Evolutionary conservation across 2,888 invertebrate species (phyloP).

Genomic region (Rugalucina vietnamica): DNA sequence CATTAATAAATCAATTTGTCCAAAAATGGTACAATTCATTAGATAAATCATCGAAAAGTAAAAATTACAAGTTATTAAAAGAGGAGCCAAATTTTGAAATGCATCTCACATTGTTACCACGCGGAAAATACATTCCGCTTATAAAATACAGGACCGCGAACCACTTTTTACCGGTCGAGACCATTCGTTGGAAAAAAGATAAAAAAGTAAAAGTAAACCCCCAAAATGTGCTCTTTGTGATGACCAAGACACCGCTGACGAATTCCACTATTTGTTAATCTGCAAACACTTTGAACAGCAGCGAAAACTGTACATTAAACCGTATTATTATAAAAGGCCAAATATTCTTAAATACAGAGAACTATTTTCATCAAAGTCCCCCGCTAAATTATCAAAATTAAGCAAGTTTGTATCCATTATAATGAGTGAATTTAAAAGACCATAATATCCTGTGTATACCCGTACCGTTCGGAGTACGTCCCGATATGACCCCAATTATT

Average conservation of each 20-base stretch:
- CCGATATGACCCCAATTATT: too few species aligned
- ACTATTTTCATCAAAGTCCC: too few species aligned
- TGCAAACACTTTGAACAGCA: background rate
- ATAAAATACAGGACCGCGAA: background rate
- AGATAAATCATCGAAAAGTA: background rate
- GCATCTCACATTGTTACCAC: background rate
- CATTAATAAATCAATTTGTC: background rate
- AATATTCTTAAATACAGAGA: too few species aligned
- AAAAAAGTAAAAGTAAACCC: too few species aligned
- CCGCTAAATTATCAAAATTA: too few species aligned
- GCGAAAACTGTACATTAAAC: too few species aligned
- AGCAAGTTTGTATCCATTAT: too few species aligned
- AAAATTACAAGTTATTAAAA: background rate
- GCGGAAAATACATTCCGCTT: background rate
- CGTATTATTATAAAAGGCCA: too few species aligned
- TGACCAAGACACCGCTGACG: background rate
- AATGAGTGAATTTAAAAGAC: too few species aligned
- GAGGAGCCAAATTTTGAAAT: background rate
- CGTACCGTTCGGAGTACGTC: too few species aligned
- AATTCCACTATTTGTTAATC: background rate
- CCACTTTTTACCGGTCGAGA: background rate
- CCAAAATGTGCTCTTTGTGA: background rate
- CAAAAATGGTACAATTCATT: background rate
- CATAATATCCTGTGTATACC: too few species aligned
- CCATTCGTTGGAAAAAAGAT: background rate